Base-by-base conservation (phyloP, 2,888 invertebrate species). In the Belgica antarctica region DNA sequence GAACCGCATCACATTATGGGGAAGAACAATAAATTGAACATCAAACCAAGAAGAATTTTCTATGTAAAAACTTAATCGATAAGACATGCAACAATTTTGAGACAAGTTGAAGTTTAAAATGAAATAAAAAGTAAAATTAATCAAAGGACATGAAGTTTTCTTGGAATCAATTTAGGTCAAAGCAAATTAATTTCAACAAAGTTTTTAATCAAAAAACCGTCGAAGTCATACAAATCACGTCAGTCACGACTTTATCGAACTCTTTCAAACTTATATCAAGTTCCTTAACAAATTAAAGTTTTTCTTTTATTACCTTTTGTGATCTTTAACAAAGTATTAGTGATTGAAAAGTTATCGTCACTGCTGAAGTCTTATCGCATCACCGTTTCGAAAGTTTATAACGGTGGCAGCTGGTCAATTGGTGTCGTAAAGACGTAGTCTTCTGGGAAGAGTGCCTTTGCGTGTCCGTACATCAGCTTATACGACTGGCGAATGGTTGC, bases 401-500 rank as follows among this genome's bases (percentile, higher is more conserved):
- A 90, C 77, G 89, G 89, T 1, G 98, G 97, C 73, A 98, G 84
- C 77, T 91, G 90, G 74, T 97, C 96, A 73, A 98, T 94, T 0
- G 96, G 94, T 7, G 94, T 96, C 12, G 89, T 88, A 78, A 98
- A 97, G 80, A 91, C 92, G 82, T 98, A 98, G 80, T 97, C 97
- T 74, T 91, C 90, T 0, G 98, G 99, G 82, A 99, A 99, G 1
- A 99, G 83, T 76, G 91, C 90, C 1, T 85, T 86, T 0, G 97
- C 98, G 76, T 90, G 90, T 1, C 96, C 96, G 78, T 94, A 93
- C 94, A 99, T 96, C 34, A 95, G 84, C 79, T 97, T 97, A 82
- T 98, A 99, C 0, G 96, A 94, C 78, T 97, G 96, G 27, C 96
- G 84, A 74, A 99, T 97, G 1, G 99, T 99, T 12, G 96, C 96